phyloP scores from a whole-genome alignment of 2,888 invertebrate genomes.

The Amblyteles armatorius region DNA sequence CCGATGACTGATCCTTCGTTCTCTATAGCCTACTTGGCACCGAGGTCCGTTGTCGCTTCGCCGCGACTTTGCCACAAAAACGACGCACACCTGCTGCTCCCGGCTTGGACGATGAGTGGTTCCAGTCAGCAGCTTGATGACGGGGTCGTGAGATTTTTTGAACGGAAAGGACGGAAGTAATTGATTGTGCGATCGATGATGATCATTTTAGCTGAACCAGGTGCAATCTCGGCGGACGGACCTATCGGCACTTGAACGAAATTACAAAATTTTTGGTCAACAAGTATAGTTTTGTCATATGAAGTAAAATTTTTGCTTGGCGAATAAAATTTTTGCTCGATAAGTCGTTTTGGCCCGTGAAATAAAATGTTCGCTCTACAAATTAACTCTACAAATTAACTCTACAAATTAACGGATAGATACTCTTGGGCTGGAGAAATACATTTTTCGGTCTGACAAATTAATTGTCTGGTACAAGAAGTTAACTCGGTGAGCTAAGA shows the following conservation, averaged over 20 bases:
- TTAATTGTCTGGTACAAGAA: too few species aligned
- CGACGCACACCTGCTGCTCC: constrained; percentile 46
- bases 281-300: too few species aligned
- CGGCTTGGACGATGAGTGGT: not conserved
- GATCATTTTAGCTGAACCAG: not conserved
- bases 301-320: too few species aligned
- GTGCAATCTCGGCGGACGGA: not conserved
- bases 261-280: too few species aligned
- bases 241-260: not conserved
- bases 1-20: constrained; percentile 78
- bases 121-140: not conserved
- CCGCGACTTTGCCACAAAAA: constrained; percentile 51
- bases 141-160: constrained; percentile 18
- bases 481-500: too few species aligned
- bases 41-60: not conserved
- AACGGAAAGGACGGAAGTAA: constrained; percentile 10
- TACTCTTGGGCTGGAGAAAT: too few species aligned
- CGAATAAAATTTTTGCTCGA: too few species aligned
- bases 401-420: too few species aligned
- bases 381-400: too few species aligned
- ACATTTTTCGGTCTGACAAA: too few species aligned
- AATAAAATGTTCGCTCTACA: too few species aligned
- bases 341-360: too few species aligned
- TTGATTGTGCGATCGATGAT: constrained; percentile 21
- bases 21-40: constrained; percentile 47